Conservation (phyloP, 2,888 invertebrate genomes). For the Conus canariensis region DNA sequence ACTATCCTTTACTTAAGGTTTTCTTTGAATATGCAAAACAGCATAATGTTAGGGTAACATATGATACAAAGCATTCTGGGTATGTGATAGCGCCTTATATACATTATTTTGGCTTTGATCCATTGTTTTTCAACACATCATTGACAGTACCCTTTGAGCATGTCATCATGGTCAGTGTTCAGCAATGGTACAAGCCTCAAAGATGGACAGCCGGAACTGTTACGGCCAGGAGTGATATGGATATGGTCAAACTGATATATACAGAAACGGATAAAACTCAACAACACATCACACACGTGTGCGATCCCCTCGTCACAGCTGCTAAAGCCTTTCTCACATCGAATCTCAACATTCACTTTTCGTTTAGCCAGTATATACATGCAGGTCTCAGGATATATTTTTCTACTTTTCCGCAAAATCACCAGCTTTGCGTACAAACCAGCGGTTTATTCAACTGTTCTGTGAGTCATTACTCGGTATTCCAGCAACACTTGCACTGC, state of each 20-base stretch:
- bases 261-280: background rate
- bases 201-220: background rate
- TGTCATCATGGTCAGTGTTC: background rate
- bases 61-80: background rate
- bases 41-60: background rate
- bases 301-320: background rate
- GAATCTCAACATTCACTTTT: background rate
- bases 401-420: background rate
- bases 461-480: background rate
- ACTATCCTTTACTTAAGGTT: background rate
- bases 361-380: background rate
- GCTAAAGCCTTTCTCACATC: background rate
- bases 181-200: background rate
- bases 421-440: background rate
- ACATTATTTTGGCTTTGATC: too few relatives aligned
- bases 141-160: background rate
- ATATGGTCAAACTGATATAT: background rate
- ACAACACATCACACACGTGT: background rate
- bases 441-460: background rate
- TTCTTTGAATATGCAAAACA: background rate
- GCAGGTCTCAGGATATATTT: background rate
- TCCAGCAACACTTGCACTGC: conserved; percentile 5
- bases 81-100: background rate
- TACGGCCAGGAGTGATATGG: background rate
- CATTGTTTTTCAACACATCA: too few relatives aligned